Evolutionary conservation across 2,888 invertebrate species (phyloP).

Genomic region (Acanthoscelides obtectus): DNA sequence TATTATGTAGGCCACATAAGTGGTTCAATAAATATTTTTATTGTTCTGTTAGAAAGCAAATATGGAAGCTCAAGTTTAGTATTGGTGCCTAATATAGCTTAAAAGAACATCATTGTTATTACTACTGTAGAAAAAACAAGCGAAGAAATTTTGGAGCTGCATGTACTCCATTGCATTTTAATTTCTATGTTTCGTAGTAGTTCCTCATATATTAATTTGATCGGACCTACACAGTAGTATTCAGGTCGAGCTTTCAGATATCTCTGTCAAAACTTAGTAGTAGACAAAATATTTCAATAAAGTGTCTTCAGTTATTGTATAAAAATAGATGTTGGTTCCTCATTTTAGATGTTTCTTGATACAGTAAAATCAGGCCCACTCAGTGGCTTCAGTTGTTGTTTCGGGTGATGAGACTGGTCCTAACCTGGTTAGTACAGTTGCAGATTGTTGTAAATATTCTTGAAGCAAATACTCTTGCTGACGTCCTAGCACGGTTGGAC

Average conservation of each 20-base stretch:
- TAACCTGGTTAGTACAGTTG: slow-evolving; percentile 46
- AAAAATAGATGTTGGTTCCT: not conserved
- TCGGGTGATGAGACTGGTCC: slow-evolving; percentile 41
- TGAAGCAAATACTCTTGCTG: slow-evolving; percentile 44
- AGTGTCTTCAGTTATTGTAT: not conserved
- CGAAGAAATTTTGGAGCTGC: no score
- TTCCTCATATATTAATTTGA: not conserved
- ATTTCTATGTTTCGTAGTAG: not conserved
- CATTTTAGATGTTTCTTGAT: not conserved
- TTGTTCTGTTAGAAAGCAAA: not conserved
- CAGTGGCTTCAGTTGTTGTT: slow-evolving; percentile 24
- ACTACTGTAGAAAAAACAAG: no score
- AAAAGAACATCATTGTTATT: not conserved
- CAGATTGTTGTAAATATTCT: slow-evolving; percentile 47
- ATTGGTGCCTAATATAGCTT: not conserved
- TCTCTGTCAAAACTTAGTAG: not conserved
- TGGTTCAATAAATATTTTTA: not conserved
- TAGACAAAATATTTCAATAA: not conserved
- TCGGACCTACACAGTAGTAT: no score
- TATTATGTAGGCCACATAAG: not conserved
- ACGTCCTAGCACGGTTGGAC: slow-evolving; percentile 44
- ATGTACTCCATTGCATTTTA: no score
- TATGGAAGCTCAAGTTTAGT: not conserved
- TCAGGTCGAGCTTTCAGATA: not conserved
- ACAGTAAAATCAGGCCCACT: not conserved